Base-by-base conservation (phyloP, 2,888 invertebrate genomes). In the Caenorhabditis wallacei region DNA sequence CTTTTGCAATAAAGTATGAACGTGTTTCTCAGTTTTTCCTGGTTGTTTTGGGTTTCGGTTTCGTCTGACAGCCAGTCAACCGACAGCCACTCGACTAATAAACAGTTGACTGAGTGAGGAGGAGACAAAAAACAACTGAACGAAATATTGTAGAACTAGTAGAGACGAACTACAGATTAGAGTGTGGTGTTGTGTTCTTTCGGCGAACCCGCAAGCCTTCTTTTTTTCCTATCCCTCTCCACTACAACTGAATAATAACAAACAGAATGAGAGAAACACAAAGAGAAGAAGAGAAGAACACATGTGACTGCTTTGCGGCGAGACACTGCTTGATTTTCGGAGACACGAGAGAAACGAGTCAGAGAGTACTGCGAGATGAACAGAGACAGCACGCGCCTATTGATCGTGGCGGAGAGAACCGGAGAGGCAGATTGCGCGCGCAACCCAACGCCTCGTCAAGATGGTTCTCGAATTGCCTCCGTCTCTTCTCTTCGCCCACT, bases 161-260 rank as follows among this genome's bases (percentile, higher is more conserved):
- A 57, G 75, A 75, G 64, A 61, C 51, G 61, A 75, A 66, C 26
- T 16, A 24, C 75, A 56, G 75, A 75, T 75, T 75, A 75, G 70
- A 48, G 74, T 63, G 72, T 72, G 72, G 54, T 64, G 74, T 74
- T 74, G 75, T 75, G 75, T 75, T 75, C 75, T 75, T 66, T 75
- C 57, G 63, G 51, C 63, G 64, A 64, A 75, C 64, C 61, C 63
- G 16, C 75, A 43, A 51, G 53, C 72, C 43, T 54, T 57, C 61
- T 40, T 35, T 35, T 37, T 37, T 13, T n/a, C 53, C 35, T 63
- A 30, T 46, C 24, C 61, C 40, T 30, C 63, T 18, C 61, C 37
- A 22, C 40, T 56, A 66, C 66, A 51, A 54, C 56, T 37, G 76
- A 76, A 76, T 69, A 76, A 76, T 61, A 69, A 76, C 76, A 76